These are phyloP conservation scores for Hypotaenidia philippensis DNA, from an alignment of 2,797 vertebrate genomes.

Conservation along the genomic window DNA sequence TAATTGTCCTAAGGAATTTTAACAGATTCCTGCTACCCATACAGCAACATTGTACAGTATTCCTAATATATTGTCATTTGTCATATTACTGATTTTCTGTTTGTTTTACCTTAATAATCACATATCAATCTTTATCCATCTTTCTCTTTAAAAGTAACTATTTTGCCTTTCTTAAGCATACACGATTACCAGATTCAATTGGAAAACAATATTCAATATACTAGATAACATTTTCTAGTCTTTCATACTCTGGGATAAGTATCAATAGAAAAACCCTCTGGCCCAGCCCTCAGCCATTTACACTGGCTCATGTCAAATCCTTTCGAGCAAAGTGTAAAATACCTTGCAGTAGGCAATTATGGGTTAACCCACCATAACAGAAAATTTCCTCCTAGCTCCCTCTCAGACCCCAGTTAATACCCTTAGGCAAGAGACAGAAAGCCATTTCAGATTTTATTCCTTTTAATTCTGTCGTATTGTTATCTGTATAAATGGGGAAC, in stretches of 20 bases:
- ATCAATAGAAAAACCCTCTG: neutral
- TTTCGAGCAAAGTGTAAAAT: neutral
- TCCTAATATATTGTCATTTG: neutral
- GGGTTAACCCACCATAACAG: neutral
- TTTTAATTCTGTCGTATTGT: neutral
- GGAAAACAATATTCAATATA: neutral
- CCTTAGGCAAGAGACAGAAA: neutral
- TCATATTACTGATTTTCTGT: neutral
- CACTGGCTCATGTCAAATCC: neutral
- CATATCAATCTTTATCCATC: neutral
- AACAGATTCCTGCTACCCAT: neutral
- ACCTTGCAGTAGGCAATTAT: neutral
- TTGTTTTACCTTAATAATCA: neutral
- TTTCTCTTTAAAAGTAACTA: neutral
- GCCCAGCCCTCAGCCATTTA: neutral
- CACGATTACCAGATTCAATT: neutral
- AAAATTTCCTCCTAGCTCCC: neutral
- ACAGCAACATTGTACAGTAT: neutral
- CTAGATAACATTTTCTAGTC: neutral
- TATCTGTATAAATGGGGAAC: neutral
- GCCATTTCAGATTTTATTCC: neutral
- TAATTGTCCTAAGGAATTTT: neutral
- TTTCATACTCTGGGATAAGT: neutral
- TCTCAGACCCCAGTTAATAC: neutral
- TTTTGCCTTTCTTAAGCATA: neutral